A percentile compares a stretch with the other conserved stretches of the same genome.
These are phyloP conservation scores for Lamprotornis superbus DNA, from an alignment of 2,113 vertebrate species.

Conservation along the genomic window DNA sequence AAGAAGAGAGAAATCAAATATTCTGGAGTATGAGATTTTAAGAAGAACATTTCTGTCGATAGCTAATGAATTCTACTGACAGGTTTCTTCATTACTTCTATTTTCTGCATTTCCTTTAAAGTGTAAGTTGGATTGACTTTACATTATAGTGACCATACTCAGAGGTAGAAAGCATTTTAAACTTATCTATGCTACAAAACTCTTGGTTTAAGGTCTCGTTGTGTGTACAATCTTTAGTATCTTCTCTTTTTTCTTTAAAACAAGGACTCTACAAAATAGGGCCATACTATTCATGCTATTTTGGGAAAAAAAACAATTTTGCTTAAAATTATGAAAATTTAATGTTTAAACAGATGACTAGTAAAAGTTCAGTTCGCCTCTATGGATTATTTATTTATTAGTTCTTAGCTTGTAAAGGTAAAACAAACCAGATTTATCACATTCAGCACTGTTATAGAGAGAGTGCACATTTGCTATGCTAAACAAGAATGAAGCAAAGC, in stretches of 20 bases:
- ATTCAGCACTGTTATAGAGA: background rate
- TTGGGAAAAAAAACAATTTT: background rate
- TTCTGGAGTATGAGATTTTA: background rate
- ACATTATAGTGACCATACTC: background rate
- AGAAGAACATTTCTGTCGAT: background rate
- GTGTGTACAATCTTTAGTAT: background rate
- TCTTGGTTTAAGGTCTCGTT: background rate
- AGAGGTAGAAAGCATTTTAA: background rate
- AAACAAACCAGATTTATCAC: background rate
- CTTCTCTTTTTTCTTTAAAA: background rate
- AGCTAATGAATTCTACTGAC: background rate
- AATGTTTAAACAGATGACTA: background rate
- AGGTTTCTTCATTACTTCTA: background rate
- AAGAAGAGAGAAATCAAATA: background rate
- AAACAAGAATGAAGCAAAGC: background rate
- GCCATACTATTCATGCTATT: background rate
- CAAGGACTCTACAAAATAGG: background rate
- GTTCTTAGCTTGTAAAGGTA: background rate
- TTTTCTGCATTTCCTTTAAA: background rate
- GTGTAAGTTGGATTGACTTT: background rate
- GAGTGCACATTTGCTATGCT: rapidly evolving
- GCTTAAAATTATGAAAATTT: background rate
- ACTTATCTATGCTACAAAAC: background rate
- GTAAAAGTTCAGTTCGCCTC: background rate
- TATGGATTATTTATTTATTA: background rate